These are phyloP conservation scores for Xylocopa sonorina DNA, from an alignment of 1,140 invertebrate species.

Conservation along the genomic window DNA sequence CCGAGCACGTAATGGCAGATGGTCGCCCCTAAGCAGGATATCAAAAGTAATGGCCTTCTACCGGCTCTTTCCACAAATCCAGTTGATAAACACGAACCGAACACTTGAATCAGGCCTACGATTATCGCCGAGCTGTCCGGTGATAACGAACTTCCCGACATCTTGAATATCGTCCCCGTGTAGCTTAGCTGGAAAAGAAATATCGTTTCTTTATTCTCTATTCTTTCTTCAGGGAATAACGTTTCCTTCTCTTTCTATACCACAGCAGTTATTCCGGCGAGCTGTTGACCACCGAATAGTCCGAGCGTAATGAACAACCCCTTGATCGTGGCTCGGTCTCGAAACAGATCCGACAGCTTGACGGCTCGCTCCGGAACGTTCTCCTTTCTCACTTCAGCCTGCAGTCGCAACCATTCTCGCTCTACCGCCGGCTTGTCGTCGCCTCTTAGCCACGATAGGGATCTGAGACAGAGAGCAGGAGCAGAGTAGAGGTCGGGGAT, in stretches of 20 bases:
- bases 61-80: slow-evolving; percentile 84
- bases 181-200: slow-evolving; percentile 76
- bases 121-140: slow-evolving; percentile 83
- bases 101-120: slow-evolving; percentile 77
- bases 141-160: slow-evolving; percentile 78
- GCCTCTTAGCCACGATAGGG: slow-evolving; percentile 82
- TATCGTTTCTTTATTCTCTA: no score
- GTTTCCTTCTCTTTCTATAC: no score
- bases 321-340: slow-evolving; percentile 72
- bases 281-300: slow-evolving; percentile 76
- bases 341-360: slow-evolving; percentile 68
- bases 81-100: slow-evolving; percentile 80
- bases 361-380: slow-evolving; percentile 44
- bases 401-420: slow-evolving; percentile 69
- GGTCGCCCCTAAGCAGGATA: slow-evolving; percentile 80
- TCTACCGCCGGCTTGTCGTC: slow-evolving; percentile 75
- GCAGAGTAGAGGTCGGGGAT: no score
- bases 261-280: slow-evolving; percentile 78
- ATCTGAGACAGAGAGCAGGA: slow-evolving; percentile 69
- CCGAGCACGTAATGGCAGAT: slow-evolving; percentile 77
- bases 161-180: slow-evolving; percentile 84
- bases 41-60: slow-evolving; percentile 82
- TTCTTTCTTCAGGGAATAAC: no score
- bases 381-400: slow-evolving; percentile 66
- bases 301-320: slow-evolving; percentile 81